These are phyloP conservation scores for Thalpophila matura DNA, from an alignment of 2,888 invertebrate genomes.

Conservation along the genomic window DNA sequence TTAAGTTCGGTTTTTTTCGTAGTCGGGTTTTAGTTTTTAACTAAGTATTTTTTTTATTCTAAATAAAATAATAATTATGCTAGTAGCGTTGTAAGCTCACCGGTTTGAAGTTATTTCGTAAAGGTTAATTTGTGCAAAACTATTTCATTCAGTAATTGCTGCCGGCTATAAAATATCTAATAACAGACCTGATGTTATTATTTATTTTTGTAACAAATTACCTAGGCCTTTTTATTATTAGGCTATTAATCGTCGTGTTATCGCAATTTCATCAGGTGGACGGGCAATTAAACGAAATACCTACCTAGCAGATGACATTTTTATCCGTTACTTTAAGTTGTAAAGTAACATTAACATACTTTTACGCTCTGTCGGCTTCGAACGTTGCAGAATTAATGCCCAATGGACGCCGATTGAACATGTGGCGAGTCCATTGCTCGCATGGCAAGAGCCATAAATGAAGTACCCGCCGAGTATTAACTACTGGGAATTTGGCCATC, in stretches of 20 bases:
- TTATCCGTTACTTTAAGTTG: slow-evolving; percentile 72
- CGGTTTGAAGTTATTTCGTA: slow-evolving; percentile 47
- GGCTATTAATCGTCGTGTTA: slow-evolving; percentile 62
- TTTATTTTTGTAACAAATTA: slow-evolving; percentile 55
- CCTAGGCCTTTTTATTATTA: slow-evolving; percentile 52
- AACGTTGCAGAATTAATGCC: slow-evolving; percentile 82
- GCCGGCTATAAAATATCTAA: slow-evolving; percentile 51
- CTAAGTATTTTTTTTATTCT: slow-evolving; percentile 1
- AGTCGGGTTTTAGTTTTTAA: too few species aligned
- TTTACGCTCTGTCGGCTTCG: slow-evolving; percentile 77
- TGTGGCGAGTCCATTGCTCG: slow-evolving; percentile 75
- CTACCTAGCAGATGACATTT: slow-evolving; percentile 69
- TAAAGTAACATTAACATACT: slow-evolving; percentile 80
- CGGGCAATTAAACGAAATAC: slow-evolving; percentile 71
- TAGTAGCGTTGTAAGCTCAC: slow-evolving; percentile 22
- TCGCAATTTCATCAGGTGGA: slow-evolving; percentile 63
- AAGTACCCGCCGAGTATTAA: slow-evolving; percentile 78
- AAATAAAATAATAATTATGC: slow-evolving; percentile 28
- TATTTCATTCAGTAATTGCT: slow-evolving; percentile 58
- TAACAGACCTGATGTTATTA: slow-evolving; percentile 47
- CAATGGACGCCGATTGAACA: slow-evolving; percentile 74
- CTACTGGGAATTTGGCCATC: slow-evolving; percentile 84
- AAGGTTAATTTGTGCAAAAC: slow-evolving; percentile 61
- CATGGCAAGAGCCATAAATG: slow-evolving; percentile 81
- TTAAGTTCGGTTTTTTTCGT: too few species aligned